Conservation (phyloP, 1,140 invertebrate genomes). For the Druon quercuslanigerum region DNA sequence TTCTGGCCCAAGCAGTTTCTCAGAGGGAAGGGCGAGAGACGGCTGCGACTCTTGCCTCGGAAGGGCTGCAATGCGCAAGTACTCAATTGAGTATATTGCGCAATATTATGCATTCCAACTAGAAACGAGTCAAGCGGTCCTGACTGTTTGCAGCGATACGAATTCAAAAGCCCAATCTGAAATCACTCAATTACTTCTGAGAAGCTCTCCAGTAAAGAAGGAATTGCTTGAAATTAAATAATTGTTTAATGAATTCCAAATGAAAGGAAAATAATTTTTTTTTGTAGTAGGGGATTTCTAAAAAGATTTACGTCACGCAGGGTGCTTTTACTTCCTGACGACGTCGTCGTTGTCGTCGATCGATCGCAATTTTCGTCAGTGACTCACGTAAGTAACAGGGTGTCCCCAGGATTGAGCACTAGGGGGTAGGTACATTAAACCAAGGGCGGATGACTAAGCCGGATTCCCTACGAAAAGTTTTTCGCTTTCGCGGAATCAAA, state of each 20-base stretch:
- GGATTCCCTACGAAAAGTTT: slow-evolving; percentile 49
- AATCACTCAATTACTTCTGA: no score
- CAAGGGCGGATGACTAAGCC: slow-evolving; percentile 65
- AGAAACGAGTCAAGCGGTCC: no score
- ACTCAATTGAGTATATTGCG: no score
- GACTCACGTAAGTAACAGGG: slow-evolving; percentile 60
- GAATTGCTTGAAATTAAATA: no score
- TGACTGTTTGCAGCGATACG: no score
- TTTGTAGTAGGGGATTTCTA: slow-evolving; percentile 9
- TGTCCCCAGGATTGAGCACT: slow-evolving; percentile 52
- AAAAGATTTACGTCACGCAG: slow-evolving; percentile 24
- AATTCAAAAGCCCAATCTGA: no score
- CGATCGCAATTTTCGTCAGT: slow-evolving; percentile 71
- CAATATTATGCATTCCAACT: no score
- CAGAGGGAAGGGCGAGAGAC: no score
- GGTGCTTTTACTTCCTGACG: slow-evolving; percentile 35
- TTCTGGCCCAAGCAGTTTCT: no score
- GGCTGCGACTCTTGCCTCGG: no score
- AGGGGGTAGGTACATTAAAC: slow-evolving; percentile 48
- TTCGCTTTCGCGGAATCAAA: slow-evolving; percentile 52
- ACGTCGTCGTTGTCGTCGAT: slow-evolving; percentile 54
- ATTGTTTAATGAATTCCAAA: not conserved
- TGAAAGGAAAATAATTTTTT: not conserved
- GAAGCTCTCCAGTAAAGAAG: no score
- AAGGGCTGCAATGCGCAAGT: no score